phyloP scores from a whole-genome alignment of 2,797 vertebrate species.

The Macrochelys suwanniensis region DNA sequence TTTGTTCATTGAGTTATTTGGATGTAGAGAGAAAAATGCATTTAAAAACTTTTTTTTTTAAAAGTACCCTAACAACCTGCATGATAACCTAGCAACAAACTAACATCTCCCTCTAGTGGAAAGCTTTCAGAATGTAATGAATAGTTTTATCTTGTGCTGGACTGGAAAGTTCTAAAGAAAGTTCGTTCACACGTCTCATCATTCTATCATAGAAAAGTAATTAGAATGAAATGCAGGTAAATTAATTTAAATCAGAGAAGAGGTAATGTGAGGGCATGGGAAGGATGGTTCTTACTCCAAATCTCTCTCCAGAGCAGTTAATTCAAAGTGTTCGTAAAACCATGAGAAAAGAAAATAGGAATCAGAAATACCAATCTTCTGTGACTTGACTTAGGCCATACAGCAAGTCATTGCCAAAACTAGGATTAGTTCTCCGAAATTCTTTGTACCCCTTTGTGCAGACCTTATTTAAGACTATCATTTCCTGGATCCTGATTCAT shows the following conservation, averaged over 20 bases:
- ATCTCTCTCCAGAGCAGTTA: neutral
- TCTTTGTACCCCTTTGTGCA: neutral
- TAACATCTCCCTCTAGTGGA: conserved; percentile 55
- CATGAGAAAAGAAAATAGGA: neutral
- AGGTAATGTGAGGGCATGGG: neutral
- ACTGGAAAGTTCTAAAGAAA: neutral
- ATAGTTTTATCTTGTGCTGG: fast-evolving
- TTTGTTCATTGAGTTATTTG: neutral
- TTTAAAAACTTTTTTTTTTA: neutral
- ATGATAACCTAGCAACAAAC: neutral
- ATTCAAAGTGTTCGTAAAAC: neutral
- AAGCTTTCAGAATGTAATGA: neutral
- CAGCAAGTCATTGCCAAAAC: neutral
- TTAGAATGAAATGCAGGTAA: neutral
- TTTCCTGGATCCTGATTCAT: neutral
- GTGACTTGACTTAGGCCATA: neutral
- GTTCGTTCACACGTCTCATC: neutral
- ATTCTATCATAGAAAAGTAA: neutral
- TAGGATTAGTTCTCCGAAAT: neutral
- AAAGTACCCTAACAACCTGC: neutral
- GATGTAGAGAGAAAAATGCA: neutral
- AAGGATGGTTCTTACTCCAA: neutral
- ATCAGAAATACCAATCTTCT: neutral
- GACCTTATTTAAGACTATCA: neutral
- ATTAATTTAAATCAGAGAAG: neutral